Evolutionary conservation across 2,888 invertebrate genomes (phyloP).

Genomic region (Amphiduros pacificus): DNA sequence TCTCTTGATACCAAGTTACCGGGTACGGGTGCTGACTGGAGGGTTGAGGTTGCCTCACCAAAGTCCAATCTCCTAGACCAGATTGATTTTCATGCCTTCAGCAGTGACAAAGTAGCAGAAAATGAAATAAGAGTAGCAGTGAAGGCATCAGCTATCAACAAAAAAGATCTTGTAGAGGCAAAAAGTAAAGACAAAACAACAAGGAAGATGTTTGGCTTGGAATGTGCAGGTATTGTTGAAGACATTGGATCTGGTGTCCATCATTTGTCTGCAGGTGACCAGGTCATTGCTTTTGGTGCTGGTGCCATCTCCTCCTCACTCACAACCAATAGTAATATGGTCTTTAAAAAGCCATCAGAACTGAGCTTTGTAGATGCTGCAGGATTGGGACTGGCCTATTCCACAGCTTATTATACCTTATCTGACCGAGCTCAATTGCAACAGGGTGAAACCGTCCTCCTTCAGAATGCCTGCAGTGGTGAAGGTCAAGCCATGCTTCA

Average conservation of each 20-base stretch:
- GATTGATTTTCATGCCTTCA: neutral
- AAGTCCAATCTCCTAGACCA: neutral
- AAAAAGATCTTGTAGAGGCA: no score
- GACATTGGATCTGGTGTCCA: neutral
- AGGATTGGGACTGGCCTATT: no score
- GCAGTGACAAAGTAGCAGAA: neutral
- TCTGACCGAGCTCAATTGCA: neutral
- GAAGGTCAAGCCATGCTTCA: neutral
- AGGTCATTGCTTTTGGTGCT: conserved; percentile 11
- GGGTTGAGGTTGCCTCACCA: neutral
- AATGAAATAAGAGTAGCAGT: neutral
- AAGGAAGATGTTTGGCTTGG: neutral
- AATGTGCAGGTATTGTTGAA: conserved; percentile 7
- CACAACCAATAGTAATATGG: no score
- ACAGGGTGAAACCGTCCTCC: neutral
- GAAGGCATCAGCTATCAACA: neutral
- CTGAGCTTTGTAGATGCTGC: no score
- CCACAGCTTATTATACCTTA: neutral
- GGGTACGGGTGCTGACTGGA: neutral
- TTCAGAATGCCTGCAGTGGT: neutral
- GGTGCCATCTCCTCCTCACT: no score
- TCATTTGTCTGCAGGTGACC: neutral
- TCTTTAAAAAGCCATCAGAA: no score
- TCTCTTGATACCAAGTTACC: neutral
- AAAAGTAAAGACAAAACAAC: no score